Conservation (phyloP, 2,113 vertebrate genomes). For the Clarias magur region DNA sequence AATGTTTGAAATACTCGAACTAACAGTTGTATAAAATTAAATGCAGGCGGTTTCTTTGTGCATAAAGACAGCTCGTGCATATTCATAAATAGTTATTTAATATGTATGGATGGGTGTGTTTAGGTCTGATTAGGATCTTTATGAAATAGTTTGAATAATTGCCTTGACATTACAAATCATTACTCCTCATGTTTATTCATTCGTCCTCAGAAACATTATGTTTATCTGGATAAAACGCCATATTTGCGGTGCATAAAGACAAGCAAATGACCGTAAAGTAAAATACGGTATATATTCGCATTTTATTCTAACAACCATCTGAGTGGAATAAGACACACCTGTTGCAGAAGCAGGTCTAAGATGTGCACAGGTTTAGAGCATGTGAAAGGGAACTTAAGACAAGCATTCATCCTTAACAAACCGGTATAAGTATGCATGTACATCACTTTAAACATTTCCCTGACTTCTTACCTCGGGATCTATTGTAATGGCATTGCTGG, state of each 20-base stretch:
- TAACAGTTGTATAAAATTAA: not conserved
- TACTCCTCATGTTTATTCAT: not conserved
- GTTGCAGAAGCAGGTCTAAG: not conserved
- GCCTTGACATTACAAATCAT: not conserved
- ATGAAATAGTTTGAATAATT: not conserved
- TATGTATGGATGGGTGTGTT: not conserved
- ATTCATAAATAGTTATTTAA: not conserved
- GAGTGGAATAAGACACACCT: not conserved
- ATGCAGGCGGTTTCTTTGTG: not conserved
- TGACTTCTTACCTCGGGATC: not conserved
- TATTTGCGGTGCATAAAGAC: not conserved
- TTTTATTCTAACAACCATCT: not conserved
- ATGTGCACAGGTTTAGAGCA: not conserved
- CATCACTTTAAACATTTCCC: not conserved
- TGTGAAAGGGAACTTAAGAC: not conserved
- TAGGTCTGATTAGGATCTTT: not conserved
- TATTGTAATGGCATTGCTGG: not conserved
- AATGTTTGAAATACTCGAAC: not conserved
- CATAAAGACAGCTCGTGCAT: not conserved
- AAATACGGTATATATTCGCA: no score
- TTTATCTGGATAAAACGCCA: not conserved
- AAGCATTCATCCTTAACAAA: not conserved
- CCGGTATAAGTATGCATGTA: not conserved
- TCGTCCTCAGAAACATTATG: not conserved
- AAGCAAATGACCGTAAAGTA: not conserved